These are phyloP conservation scores for Cotesia congregata DNA, from an alignment of 2,888 invertebrate genomes.

Conservation along the genomic window DNA sequence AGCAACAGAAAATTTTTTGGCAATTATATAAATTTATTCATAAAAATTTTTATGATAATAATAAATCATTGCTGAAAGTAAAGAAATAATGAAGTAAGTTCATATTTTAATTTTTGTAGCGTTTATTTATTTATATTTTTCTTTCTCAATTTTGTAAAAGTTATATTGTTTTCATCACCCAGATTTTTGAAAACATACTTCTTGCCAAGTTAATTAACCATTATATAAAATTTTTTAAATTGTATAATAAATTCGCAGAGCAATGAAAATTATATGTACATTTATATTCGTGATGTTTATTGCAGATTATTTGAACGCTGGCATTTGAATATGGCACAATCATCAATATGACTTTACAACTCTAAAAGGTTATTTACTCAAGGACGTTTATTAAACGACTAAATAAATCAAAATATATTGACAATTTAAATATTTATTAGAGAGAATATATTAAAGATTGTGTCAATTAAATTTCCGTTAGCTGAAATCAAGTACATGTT, in stretches of 20 bases:
- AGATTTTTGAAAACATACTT: no score
- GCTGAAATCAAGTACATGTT: constrained; percentile 2
- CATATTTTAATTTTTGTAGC: no score
- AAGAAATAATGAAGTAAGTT: no score
- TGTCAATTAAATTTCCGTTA: not conserved
- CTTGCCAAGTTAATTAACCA: not conserved
- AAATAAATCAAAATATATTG: constrained; percentile 1
- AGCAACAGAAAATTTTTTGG: no score
- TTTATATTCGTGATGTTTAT: not conserved
- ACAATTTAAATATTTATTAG: constrained; percentile 2
- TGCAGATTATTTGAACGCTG: constrained; percentile 10
- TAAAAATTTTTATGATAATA: no score
- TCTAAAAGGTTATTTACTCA: constrained; percentile 32
- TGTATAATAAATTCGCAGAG: not conserved
- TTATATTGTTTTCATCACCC: no score
- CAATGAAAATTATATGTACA: not conserved
- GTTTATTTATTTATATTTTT: no score
- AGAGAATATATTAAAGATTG: not conserved
- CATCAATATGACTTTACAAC: constrained; percentile 25
- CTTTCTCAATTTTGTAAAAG: no score
- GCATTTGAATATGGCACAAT: constrained; percentile 38
- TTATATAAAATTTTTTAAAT: not conserved
- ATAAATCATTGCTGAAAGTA: no score
- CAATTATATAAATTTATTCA: no score
- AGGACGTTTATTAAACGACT: constrained; percentile 13